Evolutionary conservation across 2,888 invertebrate species (phyloP).

Genomic region (Abrostola tripartita): DNA sequence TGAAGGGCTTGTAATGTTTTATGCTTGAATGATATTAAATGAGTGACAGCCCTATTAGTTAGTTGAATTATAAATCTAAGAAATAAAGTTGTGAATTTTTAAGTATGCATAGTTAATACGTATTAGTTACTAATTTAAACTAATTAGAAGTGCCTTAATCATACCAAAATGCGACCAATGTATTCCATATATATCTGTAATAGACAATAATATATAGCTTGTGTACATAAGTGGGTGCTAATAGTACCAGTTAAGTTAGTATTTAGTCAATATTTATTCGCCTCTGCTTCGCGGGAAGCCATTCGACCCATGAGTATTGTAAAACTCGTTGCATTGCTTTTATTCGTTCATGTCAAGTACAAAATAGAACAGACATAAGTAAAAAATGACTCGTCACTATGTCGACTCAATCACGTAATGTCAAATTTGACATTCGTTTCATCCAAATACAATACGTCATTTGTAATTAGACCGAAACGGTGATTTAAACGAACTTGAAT

Average conservation of each 20-base stretch:
- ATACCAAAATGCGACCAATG: conserved; percentile 55
- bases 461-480: too few relatives aligned
- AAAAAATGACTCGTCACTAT: too few relatives aligned
- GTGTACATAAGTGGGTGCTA: conserved; percentile 5
- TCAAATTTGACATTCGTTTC: too few relatives aligned
- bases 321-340: too few relatives aligned
- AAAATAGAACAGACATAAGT: too few relatives aligned
- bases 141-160: conserved; percentile 48
- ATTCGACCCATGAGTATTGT: too few relatives aligned
- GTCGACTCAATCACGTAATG: too few relatives aligned
- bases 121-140: conserved; percentile 20
- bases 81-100: conserved; percentile 19
- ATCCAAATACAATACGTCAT: too few relatives aligned
- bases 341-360: too few relatives aligned
- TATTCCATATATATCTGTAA: conserved; percentile 29
- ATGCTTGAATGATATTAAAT: not conserved
- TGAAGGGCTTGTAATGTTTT: too few relatives aligned
- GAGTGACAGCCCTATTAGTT: not conserved
- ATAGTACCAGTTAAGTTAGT: conserved; percentile 2
- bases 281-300: not conserved
- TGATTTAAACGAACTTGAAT: too few relatives aligned
- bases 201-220: conserved; percentile 25
- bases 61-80: not conserved
- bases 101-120: conserved; percentile 14
- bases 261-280: not conserved